Percentiles rank a stretch among this genome's conserved stretches.
These are phyloP conservation scores for Apeira syringaria DNA, from an alignment of 2,888 invertebrate genomes.

Conservation along the genomic window DNA sequence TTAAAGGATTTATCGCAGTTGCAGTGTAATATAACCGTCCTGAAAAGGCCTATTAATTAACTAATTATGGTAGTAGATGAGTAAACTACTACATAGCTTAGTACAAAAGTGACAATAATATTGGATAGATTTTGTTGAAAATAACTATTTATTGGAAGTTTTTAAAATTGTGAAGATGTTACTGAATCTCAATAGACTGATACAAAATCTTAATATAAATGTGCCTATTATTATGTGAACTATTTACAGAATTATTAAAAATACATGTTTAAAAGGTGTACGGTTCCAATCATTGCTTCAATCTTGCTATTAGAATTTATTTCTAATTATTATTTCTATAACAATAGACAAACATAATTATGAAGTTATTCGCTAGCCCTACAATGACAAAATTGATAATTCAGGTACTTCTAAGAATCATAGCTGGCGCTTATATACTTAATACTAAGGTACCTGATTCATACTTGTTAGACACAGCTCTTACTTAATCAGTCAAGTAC, in stretches of 20 bases:
- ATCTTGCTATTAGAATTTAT: too few relatives aligned
- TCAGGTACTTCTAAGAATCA: too few relatives aligned
- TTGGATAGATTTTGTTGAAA: constrained; percentile 12
- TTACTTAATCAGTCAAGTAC: too few relatives aligned
- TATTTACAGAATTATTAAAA: constrained; percentile 5
- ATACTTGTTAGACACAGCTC: too few relatives aligned
- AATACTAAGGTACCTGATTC: too few relatives aligned
- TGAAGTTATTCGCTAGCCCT: too few relatives aligned
- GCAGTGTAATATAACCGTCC: constrained; percentile 45
- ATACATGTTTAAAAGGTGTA: not conserved
- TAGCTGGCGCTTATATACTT: too few relatives aligned
- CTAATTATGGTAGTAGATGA: too few relatives aligned
- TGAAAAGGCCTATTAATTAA: constrained; percentile 40
- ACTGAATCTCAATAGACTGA: constrained; percentile 36
- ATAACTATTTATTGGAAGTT: constrained; percentile 23
- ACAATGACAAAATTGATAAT: too few relatives aligned
- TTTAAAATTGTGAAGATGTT: constrained; percentile 21
- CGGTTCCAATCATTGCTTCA: too few relatives aligned
- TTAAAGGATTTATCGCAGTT: not conserved
- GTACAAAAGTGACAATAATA: constrained; percentile 73
- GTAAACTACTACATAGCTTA: constrained; percentile 28
- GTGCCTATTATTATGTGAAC: constrained; percentile 22
- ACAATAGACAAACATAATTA: too few relatives aligned
- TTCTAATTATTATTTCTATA: too few relatives aligned
- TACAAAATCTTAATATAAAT: constrained; percentile 19